Conservation (phyloP, 2,113 vertebrate genomes). For the Podilymbus podiceps region DNA sequence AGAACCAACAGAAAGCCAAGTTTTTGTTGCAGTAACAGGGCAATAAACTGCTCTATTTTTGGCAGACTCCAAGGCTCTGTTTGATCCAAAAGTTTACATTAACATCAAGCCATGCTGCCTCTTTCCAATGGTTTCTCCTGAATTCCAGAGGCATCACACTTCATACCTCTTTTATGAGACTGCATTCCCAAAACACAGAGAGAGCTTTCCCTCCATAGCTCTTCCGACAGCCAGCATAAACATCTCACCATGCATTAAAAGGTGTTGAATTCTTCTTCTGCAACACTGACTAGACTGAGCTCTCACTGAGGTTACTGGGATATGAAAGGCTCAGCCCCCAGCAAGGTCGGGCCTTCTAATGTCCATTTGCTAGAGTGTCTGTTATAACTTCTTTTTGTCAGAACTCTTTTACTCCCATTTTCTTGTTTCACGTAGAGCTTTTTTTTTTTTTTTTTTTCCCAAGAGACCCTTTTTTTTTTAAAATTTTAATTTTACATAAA, state of each 20-base stretch:
- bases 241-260: not conserved
- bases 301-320: not conserved
- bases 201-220: not conserved
- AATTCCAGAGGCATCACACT: conserved; percentile 31
- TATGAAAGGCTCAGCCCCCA: not conserved
- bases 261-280: not conserved
- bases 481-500: not conserved
- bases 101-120: not conserved
- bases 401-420: not conserved
- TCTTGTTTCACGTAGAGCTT: not conserved
- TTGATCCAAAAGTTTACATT: not conserved
- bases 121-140: not conserved
- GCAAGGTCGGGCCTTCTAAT: not conserved
- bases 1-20: not conserved
- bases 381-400: not conserved
- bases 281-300: not conserved
- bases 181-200: not conserved
- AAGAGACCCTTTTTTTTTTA: not conserved
- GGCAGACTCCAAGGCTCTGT: not conserved
- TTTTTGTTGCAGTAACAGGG: not conserved
- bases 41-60: not conserved
- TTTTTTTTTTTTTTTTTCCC: not conserved
- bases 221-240: not conserved
- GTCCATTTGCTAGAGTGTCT: not conserved
- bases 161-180: not conserved